Evolutionary conservation across 2,113 vertebrate genomes (phyloP).

Genomic region (Seriola rivoliana): DNA sequence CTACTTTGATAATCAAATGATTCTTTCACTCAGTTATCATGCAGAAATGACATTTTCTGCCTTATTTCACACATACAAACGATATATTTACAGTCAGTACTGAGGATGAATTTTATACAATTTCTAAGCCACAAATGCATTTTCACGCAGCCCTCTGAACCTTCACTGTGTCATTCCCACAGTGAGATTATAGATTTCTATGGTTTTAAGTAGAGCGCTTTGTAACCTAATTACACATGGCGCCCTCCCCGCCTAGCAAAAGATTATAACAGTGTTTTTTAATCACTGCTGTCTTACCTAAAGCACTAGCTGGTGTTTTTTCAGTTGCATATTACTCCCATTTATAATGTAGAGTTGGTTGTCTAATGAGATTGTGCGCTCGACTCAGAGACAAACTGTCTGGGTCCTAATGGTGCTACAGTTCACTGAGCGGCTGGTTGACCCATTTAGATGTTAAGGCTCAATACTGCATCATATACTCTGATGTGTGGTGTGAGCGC

Average conservation of each 20-base stretch:
- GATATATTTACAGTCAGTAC: constrained; percentile 2
- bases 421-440: constrained; percentile 68
- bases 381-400: constrained; percentile 66
- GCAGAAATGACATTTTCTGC: not conserved
- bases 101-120: constrained; percentile 16
- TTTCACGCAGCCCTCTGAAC: constrained; percentile 22
- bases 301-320: constrained; percentile 32
- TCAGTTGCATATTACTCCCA: constrained; percentile 29
- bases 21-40: not conserved
- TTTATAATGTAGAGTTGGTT: constrained; percentile 47
- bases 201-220: constrained; percentile 55
- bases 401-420: constrained; percentile 57
- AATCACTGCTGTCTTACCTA: constrained; percentile 56
- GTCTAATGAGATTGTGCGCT: constrained; percentile 59
- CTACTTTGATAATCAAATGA: not conserved
- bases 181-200: constrained; percentile 58
- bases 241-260: constrained; percentile 23
- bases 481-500: constrained; percentile 8
- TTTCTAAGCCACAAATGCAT: constrained; percentile 28
- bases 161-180: constrained; percentile 42
- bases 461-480: constrained; percentile 67
- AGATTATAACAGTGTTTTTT: constrained; percentile 59
- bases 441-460: constrained; percentile 81
- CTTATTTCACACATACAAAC: not conserved
- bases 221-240: constrained; percentile 71